Percentiles rank a stretch among this genome's conserved stretches.
These are phyloP conservation scores for Scytalopus superciliaris DNA, from an alignment of 2,113 vertebrate species.

Conservation along the genomic window DNA sequence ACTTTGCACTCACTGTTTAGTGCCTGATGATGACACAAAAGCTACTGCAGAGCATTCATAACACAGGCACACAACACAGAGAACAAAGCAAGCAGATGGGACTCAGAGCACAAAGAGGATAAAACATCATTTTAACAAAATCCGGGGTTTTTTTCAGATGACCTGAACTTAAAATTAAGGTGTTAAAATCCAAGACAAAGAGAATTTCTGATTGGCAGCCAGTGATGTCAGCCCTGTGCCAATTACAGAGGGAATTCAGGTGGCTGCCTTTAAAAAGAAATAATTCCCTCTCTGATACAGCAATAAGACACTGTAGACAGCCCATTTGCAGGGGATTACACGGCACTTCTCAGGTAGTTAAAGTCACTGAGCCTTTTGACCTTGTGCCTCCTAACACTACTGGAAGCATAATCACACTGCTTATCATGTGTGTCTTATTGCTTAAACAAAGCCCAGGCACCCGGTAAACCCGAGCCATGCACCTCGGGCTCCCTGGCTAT, in stretches of 20 bases:
- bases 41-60: background rate
- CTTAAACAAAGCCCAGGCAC: constrained; percentile 50
- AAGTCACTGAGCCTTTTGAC: constrained; percentile 59
- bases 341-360: constrained; percentile 48
- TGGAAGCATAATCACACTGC: background rate
- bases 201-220: constrained; percentile 11
- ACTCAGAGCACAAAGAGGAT: background rate
- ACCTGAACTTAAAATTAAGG: background rate
- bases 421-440: constrained; percentile 34
- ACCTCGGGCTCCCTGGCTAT: constrained; percentile 17
- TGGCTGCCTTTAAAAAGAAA: constrained; percentile 19
- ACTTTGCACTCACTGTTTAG: background rate
- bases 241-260: constrained; percentile 27
- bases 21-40: background rate
- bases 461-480: constrained; percentile 17
- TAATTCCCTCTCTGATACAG: constrained; percentile 26
- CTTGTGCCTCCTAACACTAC: constrained; percentile 13
- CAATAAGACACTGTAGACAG: constrained; percentile 29
- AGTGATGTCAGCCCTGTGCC: constrained; percentile 13
- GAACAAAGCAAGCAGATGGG: background rate
- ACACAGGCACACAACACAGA: background rate
- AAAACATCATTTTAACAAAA: background rate
- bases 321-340: constrained; percentile 61
- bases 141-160: background rate
- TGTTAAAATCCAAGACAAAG: background rate